Base-by-base conservation (phyloP, 2,113 vertebrate species). In the Mormyrus iriodes region DNA sequence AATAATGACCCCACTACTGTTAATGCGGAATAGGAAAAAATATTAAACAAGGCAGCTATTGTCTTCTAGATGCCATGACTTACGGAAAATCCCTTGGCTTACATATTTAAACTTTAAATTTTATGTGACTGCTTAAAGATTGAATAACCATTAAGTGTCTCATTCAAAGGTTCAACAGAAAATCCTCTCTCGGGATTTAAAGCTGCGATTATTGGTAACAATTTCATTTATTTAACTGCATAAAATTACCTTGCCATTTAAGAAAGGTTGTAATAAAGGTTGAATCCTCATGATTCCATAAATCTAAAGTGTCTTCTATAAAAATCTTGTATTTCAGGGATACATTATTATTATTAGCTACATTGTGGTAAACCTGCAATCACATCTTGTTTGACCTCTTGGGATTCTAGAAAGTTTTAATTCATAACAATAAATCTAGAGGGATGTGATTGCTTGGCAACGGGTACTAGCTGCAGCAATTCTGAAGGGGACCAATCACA, bases 401-500 rank as follows among this genome's bases (percentile, higher is more conserved):
- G 53, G 27, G 52, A 88, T 19, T 35, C 69, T 3, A 73, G 17
- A 90, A 58, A 42, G 51, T 79, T 90, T 82, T 86, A 82, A 58
- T 89, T 90, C 88, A 90, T 87, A 89, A 89, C 84, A 90, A 17
- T 89, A 42, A 76, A 73, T 44, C 90, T 61, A 44, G 21, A 7
- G 39, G 83, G 88, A 89, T 48, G 39, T 19, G 51, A 86, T 86
- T 90, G 88, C 88, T 48, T 86, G 90, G 88, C 83, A 79, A 88
- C 51, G 31, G 6, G 27, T 44, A 88, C 69, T 39, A 65, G 82
- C 88, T 55, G 85, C 42, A 49, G 87, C 48, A 84, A 61, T 79
- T 88, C 44, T 52, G 42, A 87, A 52, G 73, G 58, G 79, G 87
- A 88, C 58, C 79, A 90, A 85, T 21, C 48, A 55, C 19, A 31